Base-by-base conservation (phyloP, 2,888 invertebrate species). In the Willowsia nigromaculata region DNA sequence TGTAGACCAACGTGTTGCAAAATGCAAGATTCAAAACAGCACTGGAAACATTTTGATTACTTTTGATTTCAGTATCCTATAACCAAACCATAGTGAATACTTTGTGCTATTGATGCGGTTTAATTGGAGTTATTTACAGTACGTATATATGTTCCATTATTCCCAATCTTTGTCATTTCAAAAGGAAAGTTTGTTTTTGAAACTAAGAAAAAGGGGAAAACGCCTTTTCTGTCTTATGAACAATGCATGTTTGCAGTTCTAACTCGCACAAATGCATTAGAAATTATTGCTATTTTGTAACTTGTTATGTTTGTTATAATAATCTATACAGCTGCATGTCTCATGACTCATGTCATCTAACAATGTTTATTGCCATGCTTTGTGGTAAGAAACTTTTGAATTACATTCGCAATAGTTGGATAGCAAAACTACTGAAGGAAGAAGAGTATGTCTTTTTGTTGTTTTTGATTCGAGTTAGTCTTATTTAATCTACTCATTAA, bases 401-500 rank as follows among this genome's bases (percentile, higher is more conserved):
- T 22, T 22, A 7, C 18, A 22, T 9, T n/a, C n/a, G n/a, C n/a
- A n/a, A n/a, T n/a, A n/a, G 56, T 4, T 56, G 11, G 22, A 22
- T 22, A 18, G 22, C 40, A 71, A 15, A 3, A 37, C 18, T 5
- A 22, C 71, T 18, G 40, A 22, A 43, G 40, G 40, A 71, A 40
- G 40, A 71, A 18, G 22, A 25, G 13, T 22, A 74, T 22, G 13
- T 25, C 15, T 47, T 22, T 15, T 43, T 25, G 18, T 1, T 74
- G 43, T 47, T 74, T 22, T 74, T 43, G 27, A 18, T 22, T 43
- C 22, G n/a, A 47, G 71, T 5, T 15, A 53, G 78, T 78, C 78
- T 78, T 53, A 37, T 9, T 53, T 78, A 78, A 78, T 78, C 78
- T 9, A 78, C 53, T 78, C 78, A 78, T 78, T 78, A 18, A 78